Base-by-base conservation (phyloP, 2,888 invertebrate species). In the Pherbina coryleti region DNA sequence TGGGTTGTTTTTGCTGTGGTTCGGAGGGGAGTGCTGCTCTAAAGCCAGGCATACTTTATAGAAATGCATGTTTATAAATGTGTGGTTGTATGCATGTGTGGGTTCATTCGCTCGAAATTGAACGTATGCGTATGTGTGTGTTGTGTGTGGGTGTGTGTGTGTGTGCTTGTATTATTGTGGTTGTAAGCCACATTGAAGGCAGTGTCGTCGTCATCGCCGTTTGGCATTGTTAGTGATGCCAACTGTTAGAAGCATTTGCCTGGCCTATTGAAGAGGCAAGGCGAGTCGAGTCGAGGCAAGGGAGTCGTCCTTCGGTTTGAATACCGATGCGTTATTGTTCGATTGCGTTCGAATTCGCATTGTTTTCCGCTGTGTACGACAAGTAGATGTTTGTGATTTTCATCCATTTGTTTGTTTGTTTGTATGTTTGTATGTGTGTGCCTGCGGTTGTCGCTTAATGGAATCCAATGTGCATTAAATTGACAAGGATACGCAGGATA, bases 361-460 rank as follows among this genome's bases (percentile, higher is more conserved):
- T 76, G 62, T 62, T 31, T 69, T 49, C 28, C 17, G 31, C 25
- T 49, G 49, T 19, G 67, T 67, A 49, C 3, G 17, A 34, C 11
- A 28, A 14, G 64, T 64, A n/a, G 28, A 28, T 34, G 64, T 64
- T 25, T 67, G 37, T 49, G 69, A 34, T 17, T 17, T 34, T 9
- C 19, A 14, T 60, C 4, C 37, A 31, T 9, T 9, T 22, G 37
- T 57, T 8, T 34, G 31, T 51, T 28, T 53, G 53, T 53, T 49
- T 25, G 22, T n/a, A 9, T 44, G 67, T 49, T 51, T 70, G 77
- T 70, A 4, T 49, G 69, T 70, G 55, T 17, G 73, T 77, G 78
- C 77, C 79, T 75, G 75, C 78, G 85, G 85, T 86, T 85, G 85
- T 81, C 84, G 85, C 84, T 85, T 85, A 85, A 85, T 85, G 86